Evolutionary conservation across 2,888 invertebrate genomes (phyloP), one percentile per base, ranked within the genome.

Genomic region (Asteroscopus sphinx): DNA sequence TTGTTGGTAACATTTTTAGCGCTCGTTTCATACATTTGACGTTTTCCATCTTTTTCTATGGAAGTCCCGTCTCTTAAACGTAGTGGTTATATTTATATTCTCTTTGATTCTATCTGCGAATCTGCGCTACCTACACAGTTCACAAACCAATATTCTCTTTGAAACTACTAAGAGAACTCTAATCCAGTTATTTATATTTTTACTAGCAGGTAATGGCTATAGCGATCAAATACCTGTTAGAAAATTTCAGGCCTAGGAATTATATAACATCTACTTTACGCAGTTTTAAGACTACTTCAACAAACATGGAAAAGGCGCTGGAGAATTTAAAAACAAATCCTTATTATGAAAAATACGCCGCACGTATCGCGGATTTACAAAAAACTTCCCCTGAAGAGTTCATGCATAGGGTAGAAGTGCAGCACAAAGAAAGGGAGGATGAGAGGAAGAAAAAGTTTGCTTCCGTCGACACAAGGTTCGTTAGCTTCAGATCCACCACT

Each of bases 321-420:
- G 95, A 95, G 64, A 94, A 95, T 67, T 81, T 96, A 57, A 91
- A 95, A 82, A 88, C 83, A 3, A 98, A 98, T 90, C 97, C 98
- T 0, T 98, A 96, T 82, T 98, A 94, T 79, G 96, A 96, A 13
- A 98, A 98, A 81, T 98, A 98, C 89, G 96, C 97, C 0, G 89
- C 95, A 1, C 97, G 97, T 85, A 97, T 98, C 66, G 95, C 96
- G 0, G 92, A 95, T 59, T 83, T 97, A 15, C 97, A 97, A 83
- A 92, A 96, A 85, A 96, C 96, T 0, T 96, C 96, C 2, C 97
- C 97, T 0, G 96, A 96, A 72, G 97, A 97, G 82, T 97, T 97
- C 80, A 76, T 96, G 40, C 88, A 95, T 28, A 94, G 96, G 65
- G 86, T 97, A 9, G 96, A 96, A 78, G 90, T 91, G 26, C 90